Evolutionary conservation across 2,888 invertebrate genomes (phyloP), one percentile per base, ranked within the genome.

Genomic region (Apodemia duryi): DNA sequence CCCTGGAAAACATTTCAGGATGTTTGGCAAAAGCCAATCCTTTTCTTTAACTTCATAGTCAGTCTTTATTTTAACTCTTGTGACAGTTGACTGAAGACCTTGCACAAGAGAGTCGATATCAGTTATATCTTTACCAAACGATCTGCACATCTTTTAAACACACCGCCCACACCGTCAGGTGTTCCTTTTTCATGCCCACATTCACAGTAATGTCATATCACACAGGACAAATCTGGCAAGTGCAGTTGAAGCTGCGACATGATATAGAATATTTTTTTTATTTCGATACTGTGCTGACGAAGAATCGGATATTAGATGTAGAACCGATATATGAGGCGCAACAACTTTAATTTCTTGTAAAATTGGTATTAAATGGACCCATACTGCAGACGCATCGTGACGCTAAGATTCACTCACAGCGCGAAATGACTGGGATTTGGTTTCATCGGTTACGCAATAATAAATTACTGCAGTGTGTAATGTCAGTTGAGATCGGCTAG

Each of bases 401-500:
- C 51, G 51, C 10, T 51, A 51, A 13, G 49, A 51, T 29, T 49
- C 13, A 29, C 51, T 63, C 5, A 63, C 21, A 51, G 63, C 38
- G 21, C 63, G 51, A 21, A 63, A 51, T 4, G 51, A 63, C 35
- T 49, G 49, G 29, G 62, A 29, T n/a, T n/a, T 49, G 32, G 32
- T 51, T 49, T 49, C 49, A 49, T 49, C n/a, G 49, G n/a, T 49
- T 49, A n/a, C 49, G n/a, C n/a, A n/a, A 63, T 6, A 63, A 51
- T 63, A 63, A 63, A 63, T 63, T 7, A 63, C 35, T 29, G 63
- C 28, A 51, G 63, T 63, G 63, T 63, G 63, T 51, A 63, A 35
- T n/a, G 63, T n/a, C 11, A 63, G 5, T 63, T 63, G 63, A 10
- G 13, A 32, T 32, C 49, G 28, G 32, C 62, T 29, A 13, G 46